These are phyloP conservation scores for Archips crataeganus DNA, from an alignment of 2,888 invertebrate genomes.

Conservation along the genomic window DNA sequence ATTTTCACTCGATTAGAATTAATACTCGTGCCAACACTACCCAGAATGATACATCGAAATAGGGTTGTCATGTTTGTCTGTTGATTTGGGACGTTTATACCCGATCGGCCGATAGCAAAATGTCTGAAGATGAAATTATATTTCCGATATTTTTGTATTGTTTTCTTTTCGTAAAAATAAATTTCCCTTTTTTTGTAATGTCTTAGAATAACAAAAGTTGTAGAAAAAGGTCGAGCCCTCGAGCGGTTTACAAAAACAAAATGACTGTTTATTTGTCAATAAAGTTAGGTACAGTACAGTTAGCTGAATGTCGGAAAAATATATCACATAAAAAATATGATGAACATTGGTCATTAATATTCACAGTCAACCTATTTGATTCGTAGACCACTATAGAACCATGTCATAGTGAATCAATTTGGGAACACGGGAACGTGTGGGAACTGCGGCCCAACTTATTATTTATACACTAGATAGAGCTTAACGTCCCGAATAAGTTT, in stretches of 20 bases:
- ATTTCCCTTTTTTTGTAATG: conserved; percentile 1
- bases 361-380: too few relatives aligned
- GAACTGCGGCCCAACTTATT: too few relatives aligned
- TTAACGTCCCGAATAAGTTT: too few relatives aligned
- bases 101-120: conserved; percentile 41
- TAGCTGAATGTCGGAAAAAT: not conserved
- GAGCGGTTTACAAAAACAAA: not conserved
- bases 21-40: conserved; percentile 2
- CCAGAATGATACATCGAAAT: conserved; percentile 41
- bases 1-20: not conserved
- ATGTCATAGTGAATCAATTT: too few relatives aligned
- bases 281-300: not conserved
- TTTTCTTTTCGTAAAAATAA: conserved; percentile 31
- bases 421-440: too few relatives aligned
- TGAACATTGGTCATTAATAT: too few relatives aligned
- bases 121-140: conserved; percentile 41
- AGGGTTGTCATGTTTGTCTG: conserved; percentile 42
- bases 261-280: not conserved
- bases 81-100: conserved; percentile 42
- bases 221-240: not conserved
- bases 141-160: conserved; percentile 34
- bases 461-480: too few relatives aligned
- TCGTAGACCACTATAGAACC: too few relatives aligned
- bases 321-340: too few relatives aligned
- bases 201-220: not conserved